These are phyloP conservation scores for Pholis gunnellus DNA, from an alignment of 2,113 vertebrate species.

Conservation along the genomic window DNA sequence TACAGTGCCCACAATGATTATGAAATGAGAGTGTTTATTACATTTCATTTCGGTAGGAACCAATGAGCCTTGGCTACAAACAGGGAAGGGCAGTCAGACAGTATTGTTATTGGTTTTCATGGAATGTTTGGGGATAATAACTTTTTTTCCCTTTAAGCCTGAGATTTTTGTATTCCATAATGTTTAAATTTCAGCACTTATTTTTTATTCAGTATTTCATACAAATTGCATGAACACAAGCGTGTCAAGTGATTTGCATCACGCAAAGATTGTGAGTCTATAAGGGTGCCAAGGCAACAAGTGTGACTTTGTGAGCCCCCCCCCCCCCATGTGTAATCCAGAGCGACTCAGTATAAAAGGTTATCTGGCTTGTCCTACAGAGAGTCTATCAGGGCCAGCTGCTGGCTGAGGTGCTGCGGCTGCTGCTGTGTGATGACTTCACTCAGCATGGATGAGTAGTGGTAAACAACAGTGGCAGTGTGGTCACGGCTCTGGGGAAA, in stretches of 20 bases:
- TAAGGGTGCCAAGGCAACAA: slow-evolving; percentile 24
- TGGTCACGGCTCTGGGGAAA: slow-evolving; percentile 31
- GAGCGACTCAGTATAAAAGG: slow-evolving; percentile 49
- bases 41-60: neutral
- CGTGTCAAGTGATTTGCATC: slow-evolving; percentile 2
- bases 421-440: slow-evolving; percentile 37
- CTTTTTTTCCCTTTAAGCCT: neutral
- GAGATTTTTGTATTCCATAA: neutral
- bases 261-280: slow-evolving; percentile 28
- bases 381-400: slow-evolving; percentile 28
- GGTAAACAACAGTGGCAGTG: slow-evolving; percentile 48
- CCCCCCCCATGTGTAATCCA: slow-evolving; percentile 15
- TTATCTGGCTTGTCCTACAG: slow-evolving; percentile 47
- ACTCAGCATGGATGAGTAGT: slow-evolving; percentile 48
- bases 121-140: neutral
- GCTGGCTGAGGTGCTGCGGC: slow-evolving; percentile 32
- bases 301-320: slow-evolving; percentile 47
- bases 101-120: neutral
- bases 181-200: neutral
- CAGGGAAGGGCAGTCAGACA: neutral
- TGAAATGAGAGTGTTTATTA: neutral
- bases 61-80: neutral
- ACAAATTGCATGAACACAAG: neutral
- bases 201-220: neutral
- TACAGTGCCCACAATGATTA: neutral